These are phyloP conservation scores for Perdita meconis DNA, from an alignment of 2,888 invertebrate species.

Conservation along the genomic window DNA sequence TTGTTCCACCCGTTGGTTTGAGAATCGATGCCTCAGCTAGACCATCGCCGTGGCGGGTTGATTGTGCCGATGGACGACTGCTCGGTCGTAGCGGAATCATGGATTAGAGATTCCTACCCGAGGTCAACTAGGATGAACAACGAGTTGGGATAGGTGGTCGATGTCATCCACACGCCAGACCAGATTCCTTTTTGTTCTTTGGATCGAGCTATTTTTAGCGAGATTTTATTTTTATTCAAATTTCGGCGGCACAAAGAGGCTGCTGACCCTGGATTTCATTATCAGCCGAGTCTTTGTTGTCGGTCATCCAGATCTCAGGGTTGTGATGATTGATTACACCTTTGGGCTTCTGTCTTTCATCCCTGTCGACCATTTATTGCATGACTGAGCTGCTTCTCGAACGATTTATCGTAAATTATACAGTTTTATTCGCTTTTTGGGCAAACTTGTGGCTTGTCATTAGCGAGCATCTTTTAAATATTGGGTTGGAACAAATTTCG, in stretches of 20 bases:
- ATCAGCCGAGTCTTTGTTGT: not conserved
- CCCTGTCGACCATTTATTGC: no score
- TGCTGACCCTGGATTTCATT: not conserved
- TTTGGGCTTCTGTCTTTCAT: not conserved
- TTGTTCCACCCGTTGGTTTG: slow-evolving; percentile 23
- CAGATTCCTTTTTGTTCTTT: slow-evolving; percentile 25
- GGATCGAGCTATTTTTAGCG: slow-evolving; percentile 33
- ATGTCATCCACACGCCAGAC: slow-evolving; percentile 23
- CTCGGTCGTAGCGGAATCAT: slow-evolving; percentile 79
- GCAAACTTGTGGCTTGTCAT: no score
- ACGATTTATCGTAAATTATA: no score
- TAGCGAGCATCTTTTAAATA: no score
- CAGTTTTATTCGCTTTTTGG: no score
- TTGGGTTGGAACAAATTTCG: no score
- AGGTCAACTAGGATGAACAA: slow-evolving; percentile 69
- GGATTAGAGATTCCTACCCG: slow-evolving; percentile 80
- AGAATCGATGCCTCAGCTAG: slow-evolving; percentile 51
- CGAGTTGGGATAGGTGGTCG: slow-evolving; percentile 28
- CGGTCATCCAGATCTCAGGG: not conserved
- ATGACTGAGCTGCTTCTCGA: no score
- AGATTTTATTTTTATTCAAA: slow-evolving; percentile 44
- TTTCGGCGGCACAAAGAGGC: slow-evolving; percentile 9
- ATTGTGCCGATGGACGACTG: slow-evolving; percentile 57
- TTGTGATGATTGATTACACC: slow-evolving; percentile 3
- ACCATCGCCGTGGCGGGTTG: slow-evolving; percentile 36